Percentiles rank a stretch among this genome's conserved stretches.
Conservation (phyloP, 2,797 vertebrate genomes). For the Chelmon rostratus region DNA sequence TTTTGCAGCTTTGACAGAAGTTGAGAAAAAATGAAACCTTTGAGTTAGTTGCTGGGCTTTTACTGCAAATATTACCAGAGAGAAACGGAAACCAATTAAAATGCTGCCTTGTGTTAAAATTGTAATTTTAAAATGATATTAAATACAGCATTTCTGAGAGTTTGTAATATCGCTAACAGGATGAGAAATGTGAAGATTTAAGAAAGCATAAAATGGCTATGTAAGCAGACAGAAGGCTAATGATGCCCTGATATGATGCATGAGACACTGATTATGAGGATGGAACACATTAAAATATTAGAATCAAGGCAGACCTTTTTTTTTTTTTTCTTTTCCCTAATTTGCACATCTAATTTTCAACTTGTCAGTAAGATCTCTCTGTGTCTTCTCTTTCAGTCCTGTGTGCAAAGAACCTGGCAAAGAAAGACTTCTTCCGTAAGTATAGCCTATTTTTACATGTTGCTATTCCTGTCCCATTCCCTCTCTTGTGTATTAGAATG, state of each 20-base stretch:
- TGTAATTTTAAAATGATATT: neutral
- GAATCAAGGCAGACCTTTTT: no score
- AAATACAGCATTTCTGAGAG: neutral
- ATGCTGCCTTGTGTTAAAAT: neutral
- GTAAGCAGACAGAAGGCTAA: neutral
- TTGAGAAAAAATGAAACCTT: conserved; percentile 21
- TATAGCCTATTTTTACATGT: conserved; percentile 77
- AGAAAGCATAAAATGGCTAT: neutral
- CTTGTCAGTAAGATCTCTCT: conserved; percentile 29
- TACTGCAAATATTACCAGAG: neutral
- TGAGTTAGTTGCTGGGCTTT: neutral
- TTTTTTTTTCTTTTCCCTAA: neutral
- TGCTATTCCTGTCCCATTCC: conserved; percentile 58
- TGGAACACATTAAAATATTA: neutral
- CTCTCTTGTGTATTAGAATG: conserved; percentile 44
- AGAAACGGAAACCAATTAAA: neutral
- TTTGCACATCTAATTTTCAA: conserved; percentile 1
- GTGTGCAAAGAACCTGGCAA: conserved; percentile 98
- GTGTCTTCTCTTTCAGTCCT: conserved; percentile 87
- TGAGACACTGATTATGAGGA: neutral
- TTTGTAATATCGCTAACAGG: neutral
- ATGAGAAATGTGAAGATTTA: neutral
- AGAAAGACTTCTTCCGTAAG: conserved; percentile 99
- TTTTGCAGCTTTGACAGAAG: conserved; percentile 21
- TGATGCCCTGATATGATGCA: neutral